These are phyloP conservation scores for Macrosteles quadrilineatus DNA, from an alignment of 1,140 invertebrate genomes.

Conservation along the genomic window DNA sequence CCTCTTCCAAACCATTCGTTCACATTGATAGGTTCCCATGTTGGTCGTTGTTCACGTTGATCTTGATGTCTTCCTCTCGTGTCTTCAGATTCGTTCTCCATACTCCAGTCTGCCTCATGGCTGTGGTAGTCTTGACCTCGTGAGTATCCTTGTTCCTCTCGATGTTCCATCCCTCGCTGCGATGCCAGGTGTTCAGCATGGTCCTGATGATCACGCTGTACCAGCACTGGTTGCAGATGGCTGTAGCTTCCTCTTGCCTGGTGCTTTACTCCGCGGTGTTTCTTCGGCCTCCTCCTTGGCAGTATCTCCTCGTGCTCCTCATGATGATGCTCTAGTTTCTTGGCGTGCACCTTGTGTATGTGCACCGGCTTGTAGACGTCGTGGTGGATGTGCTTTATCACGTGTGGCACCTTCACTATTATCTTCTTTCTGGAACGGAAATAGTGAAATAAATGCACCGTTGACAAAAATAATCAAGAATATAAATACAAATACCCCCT, in stretches of 20 bases:
- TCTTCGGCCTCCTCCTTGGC: neutral
- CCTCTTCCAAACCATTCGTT: too few species aligned
- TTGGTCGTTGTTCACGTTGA: neutral
- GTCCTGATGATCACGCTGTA: neutral
- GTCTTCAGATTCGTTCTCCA: neutral
- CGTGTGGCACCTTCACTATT: conserved; percentile 12
- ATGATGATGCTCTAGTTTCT: conserved; percentile 12
- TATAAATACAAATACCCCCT: neutral
- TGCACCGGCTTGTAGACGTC: conserved; percentile 4
- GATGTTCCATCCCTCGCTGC: neutral
- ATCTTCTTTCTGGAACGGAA: conserved; percentile 19
- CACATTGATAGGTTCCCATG: too few species aligned
- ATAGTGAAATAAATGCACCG: neutral
- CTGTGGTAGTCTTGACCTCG: neutral
- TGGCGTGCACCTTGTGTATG: conserved; percentile 1
- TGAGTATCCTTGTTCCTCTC: neutral
- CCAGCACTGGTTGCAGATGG: neutral
- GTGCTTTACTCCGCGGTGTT: neutral
- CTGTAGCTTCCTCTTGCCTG: conserved; percentile 9
- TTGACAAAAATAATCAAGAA: neutral
- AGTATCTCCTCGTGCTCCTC: neutral
- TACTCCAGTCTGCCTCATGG: neutral
- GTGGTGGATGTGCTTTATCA: conserved; percentile 23
- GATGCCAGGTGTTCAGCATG: neutral
- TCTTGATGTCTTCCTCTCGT: neutral